These are phyloP conservation scores for Peromyscus maniculatus DNA, from an alignment of 2,113 vertebrate species.

Conservation along the genomic window DNA sequence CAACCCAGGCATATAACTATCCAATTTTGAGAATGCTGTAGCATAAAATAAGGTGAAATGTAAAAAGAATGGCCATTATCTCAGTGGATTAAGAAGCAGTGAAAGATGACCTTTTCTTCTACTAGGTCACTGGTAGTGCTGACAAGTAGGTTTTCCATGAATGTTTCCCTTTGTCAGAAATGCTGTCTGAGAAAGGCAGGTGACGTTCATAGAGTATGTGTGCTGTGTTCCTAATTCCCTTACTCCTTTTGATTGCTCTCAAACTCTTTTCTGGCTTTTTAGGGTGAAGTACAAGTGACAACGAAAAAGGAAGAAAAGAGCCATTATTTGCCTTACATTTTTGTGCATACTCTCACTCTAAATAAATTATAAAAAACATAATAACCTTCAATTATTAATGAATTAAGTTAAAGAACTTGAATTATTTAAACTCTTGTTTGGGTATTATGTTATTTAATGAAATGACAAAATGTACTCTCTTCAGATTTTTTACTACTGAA, in stretches of 20 bases:
- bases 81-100: neutral
- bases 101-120: neutral
- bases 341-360: neutral
- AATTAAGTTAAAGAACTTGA: neutral
- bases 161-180: neutral
- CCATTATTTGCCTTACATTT: neutral
- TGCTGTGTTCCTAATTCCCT: neutral
- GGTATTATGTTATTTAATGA: neutral
- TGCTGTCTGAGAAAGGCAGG: neutral
- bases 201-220: neutral
- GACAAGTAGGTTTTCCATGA: neutral
- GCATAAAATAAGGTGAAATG: neutral
- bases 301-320: neutral
- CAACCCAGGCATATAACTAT: neutral
- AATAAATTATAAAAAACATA: neutral
- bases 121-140: neutral
- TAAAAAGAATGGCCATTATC: neutral
- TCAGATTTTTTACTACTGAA: conserved; percentile 33
- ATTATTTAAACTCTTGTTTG: conserved; percentile 21
- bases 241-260: neutral
- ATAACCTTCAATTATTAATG: neutral
- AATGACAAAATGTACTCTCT: neutral
- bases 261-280: neutral
- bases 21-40: neutral
- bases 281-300: neutral